phyloP scores from a whole-genome alignment of 2,888 invertebrate genomes.

The Halictus quadricinctus region DNA sequence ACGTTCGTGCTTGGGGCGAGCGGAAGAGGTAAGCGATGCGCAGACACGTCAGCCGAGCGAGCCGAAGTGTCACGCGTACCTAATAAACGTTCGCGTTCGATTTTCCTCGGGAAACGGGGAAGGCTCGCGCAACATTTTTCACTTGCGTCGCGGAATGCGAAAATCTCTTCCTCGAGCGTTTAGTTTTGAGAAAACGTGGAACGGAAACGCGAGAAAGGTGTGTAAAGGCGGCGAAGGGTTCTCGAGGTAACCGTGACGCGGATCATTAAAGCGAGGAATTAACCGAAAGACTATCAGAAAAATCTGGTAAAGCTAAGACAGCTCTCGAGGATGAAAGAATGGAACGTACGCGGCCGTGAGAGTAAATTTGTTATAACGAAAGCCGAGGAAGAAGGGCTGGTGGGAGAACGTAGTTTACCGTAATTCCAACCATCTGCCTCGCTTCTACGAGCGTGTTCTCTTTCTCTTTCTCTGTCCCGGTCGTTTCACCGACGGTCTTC shows the following conservation, averaged over 20 bases:
- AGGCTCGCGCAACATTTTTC: background rate
- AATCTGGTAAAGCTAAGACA: background rate
- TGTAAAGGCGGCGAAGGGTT: background rate
- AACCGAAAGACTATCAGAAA: background rate
- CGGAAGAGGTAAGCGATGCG: background rate
- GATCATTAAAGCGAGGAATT: background rate
- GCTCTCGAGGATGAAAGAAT: background rate
- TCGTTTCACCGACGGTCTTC: slow-evolving; percentile 56
- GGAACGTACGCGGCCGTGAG: background rate
- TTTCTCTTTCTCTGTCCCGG: slow-evolving; percentile 28
- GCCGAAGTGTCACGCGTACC: background rate
- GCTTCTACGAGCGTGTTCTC: slow-evolving; percentile 26
- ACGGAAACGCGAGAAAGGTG: background rate
- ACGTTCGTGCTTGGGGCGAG: background rate
- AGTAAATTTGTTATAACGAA: slow-evolving; percentile 57
- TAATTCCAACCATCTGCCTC: slow-evolving; percentile 47
- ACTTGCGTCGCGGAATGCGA: background rate
- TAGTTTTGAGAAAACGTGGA: background rate
- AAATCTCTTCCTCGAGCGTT: background rate
- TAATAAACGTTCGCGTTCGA: background rate
- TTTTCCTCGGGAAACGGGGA: background rate
- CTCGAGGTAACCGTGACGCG: background rate
- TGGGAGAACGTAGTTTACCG: slow-evolving; percentile 51
- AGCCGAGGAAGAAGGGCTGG: slow-evolving; percentile 20
- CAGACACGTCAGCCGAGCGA: slow-evolving; percentile 2